Base-by-base conservation (phyloP, 2,797 vertebrate genomes). In the Zalophus californianus region DNA sequence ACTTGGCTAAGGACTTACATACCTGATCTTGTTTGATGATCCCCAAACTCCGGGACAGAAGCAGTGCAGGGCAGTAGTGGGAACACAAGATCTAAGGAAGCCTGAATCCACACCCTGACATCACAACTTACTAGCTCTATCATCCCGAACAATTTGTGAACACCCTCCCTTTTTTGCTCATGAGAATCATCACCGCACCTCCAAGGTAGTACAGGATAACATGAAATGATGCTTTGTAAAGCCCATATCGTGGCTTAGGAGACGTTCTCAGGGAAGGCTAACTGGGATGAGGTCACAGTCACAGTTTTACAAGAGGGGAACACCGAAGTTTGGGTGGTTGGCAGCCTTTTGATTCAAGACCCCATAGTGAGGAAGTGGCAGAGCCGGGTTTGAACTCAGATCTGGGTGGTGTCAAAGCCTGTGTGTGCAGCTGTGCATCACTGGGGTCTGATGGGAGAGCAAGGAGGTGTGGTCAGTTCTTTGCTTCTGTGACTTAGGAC, bases 351-450 rank as follows among this genome's bases (percentile, higher is more conserved):
- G 62, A 14, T 64, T 85, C 38, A 83, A 80, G 52, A 27, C 0
- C 16, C 10, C 18, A 50, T 14, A 85, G 5, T 41, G 38, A 4
- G 3, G 10, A 25, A 62, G 20, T 20, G 82, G 21, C 21, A 41
- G 78, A 60, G 15, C 9, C 0, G 5, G 35, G 54, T 27, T 41
- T 27, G 44, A 70, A 29, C 85, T 41, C 52, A 35, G 68, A 5
- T 25, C 23, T 35, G 8, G 2, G 8, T 27, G 0, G 0, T 2
- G 2, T 13, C 6, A 9, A n/a, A 21, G 21, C 9, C 64, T 62
- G 0, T 10, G 1, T 18, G 0, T 32, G 73, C 21, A 13, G 52
- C 41, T 62, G 0, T n/a, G 0, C 1, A 0, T n/a, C 44, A 14
- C 5, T 1, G 14, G 32, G 68, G 77, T 29, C 79, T 72, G 58